These are phyloP conservation scores for Cliona cf. orientalis DNA, from an alignment of 37 sponge, comb jelly and placozoan species.

Conservation along the genomic window DNA sequence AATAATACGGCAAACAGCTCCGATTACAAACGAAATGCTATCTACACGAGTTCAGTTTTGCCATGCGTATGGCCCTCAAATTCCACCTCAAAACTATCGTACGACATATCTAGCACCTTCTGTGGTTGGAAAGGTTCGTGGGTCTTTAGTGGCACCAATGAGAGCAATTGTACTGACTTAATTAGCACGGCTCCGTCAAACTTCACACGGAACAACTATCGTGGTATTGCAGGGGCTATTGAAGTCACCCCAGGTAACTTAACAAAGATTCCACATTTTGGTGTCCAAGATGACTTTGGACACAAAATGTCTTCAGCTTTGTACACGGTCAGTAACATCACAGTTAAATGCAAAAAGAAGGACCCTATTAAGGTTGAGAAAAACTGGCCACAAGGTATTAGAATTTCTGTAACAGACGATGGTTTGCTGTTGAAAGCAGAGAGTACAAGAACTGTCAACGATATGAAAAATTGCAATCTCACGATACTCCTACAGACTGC, in stretches of 20 bases:
- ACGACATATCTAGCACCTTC: conserved; percentile 11
- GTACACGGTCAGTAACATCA: too few species aligned
- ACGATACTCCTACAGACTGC: conserved; percentile 6
- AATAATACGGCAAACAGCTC: conserved; percentile 38
- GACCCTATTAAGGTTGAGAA: too few species aligned
- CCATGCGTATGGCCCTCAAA: conserved; percentile 61
- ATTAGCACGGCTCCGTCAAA: conserved; percentile 11
- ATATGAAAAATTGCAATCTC: too few species aligned
- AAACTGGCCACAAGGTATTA: too few species aligned
- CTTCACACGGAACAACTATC: neutral
- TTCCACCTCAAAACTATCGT: neutral
- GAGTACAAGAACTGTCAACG: too few species aligned
- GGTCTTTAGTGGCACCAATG: too few species aligned
- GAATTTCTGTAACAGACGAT: too few species aligned
- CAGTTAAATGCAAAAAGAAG: too few species aligned
- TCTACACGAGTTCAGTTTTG: conserved; percentile 57
- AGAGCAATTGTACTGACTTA: conserved; percentile 2
- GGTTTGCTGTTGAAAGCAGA: too few species aligned
- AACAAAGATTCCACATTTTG: neutral
- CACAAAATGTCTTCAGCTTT: too few species aligned
- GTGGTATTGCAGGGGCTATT: conserved; percentile 8
- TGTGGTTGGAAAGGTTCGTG: conserved; percentile 42
- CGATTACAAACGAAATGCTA: conserved; percentile 17
- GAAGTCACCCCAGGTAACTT: neutral
- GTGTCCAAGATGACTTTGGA: conserved; percentile 23